Evolutionary conservation across 2,113 vertebrate genomes (phyloP), one percentile per base, ranked within the genome.

Genomic region (Anguilla japonica): DNA sequence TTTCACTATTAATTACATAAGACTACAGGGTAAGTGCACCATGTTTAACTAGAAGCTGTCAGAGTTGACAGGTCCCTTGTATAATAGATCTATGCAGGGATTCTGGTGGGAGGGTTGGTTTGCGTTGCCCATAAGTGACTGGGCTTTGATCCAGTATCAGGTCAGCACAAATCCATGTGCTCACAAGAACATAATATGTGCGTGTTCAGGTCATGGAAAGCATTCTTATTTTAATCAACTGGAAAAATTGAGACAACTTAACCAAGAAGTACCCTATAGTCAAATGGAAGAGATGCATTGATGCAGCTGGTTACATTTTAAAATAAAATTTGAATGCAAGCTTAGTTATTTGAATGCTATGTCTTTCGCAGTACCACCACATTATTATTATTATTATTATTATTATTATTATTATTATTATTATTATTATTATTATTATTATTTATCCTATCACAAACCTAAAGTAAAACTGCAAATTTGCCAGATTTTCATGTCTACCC

Each of bases 1-100:
- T 22, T 29, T 80, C 26, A 81, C 16, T 60, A 41, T 56, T n/a
- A 34, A 26, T 85, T 56, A 41, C 84, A 81, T 57, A 79, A 85
- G 46, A 22, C 78, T 81, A 11, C 20, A 29, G 29, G 8, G 78
- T 60, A 34, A n/a, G 46, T 41, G 41, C 18, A 56, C 78, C 18
- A 2, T 18, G 46, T 40, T 85, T 85, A 40, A 26, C 3, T 46
- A 20, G 78, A 57, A 18, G 84, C 22, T 34, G 39, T 20, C 8
- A 41, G 56, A 56, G 50, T 46, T 81, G 79, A 40, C 34, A 20
- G 53, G 2, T 16, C 5, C n/a, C 78, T 3, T 81, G 39, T 63
- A 60, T 80, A 43, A 60, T 41, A 46, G 81, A 57, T 34, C 60
- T 67, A 20, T 60, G 20, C 18, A 6, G 60, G 22, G 22, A 7